Base-by-base conservation (phyloP, 2,888 invertebrate species). In the Hirudinaria manillensis region DNA sequence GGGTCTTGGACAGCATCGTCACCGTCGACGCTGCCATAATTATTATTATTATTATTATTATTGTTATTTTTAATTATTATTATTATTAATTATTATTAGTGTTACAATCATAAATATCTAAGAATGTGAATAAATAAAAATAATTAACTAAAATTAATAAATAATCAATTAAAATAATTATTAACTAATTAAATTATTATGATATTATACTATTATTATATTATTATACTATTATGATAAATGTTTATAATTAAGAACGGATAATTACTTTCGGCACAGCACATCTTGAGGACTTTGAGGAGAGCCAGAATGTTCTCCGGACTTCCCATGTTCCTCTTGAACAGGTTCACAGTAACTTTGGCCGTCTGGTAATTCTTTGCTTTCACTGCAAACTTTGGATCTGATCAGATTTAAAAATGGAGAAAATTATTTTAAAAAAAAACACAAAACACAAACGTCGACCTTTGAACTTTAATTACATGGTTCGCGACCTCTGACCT, bases 281-380 rank as follows among this genome's bases (percentile, higher is more conserved):
- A 55, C 1, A 72, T n/a, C 32, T 72, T 72, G 27, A 72, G 13
- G n/a, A 72, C 53, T 72, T 55, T 72, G 27, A 72, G 55, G 29
- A 72, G 72, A 1, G 55, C 27, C 45, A 72, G 21, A 24, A 55
- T 45, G 72, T 72, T 4, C 21, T 24, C 24, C 3, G 55, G 29
- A 0, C 13, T 19, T 1, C 19, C 32, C n/a, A 51, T 19, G 27
- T 72, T 6, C 55, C 27, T 55, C 27, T 24, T 21, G 55, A 72
- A 53, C 24, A 72, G 27, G 4, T 24, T 34, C 16, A 72, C 55
- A 4, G 55, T 72, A 1, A 32, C n/a, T 24, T 72, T 51, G 32
- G 29, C 32, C 10, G 53, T 53, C 32, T 51, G 27, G 55, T 55
- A 53, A 6, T 32, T 32, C 27, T 53, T n/a, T 27, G 51, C 45